phyloP scores from a whole-genome alignment of 2,888 invertebrate species.

The Synanthedon andrenaeformis region DNA sequence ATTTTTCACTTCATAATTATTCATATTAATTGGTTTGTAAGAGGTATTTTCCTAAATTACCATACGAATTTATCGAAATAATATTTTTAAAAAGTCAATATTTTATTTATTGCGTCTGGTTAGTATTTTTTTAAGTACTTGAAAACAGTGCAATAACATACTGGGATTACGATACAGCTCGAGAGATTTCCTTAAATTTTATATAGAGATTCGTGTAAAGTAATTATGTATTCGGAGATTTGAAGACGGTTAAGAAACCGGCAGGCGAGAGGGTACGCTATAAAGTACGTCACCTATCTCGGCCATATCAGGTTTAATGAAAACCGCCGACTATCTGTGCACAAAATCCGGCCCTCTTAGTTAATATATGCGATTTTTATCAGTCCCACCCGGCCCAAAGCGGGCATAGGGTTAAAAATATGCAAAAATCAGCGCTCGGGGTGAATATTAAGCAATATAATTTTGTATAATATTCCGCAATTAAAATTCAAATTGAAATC shows the following conservation, averaged over 20 bases:
- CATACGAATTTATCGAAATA: too few species aligned
- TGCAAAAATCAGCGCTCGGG: conserved; percentile 64
- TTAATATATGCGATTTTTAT: conserved; percentile 65
- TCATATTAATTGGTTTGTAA: not conserved
- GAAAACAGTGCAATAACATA: not conserved
- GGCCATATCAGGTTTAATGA: conserved; percentile 51
- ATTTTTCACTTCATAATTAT: not conserved
- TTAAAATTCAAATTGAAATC: conserved; percentile 73
- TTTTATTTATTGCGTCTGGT: too few species aligned
- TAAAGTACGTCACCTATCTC: conserved; percentile 51
- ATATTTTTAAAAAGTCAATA: too few species aligned
- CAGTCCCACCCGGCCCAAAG: conserved; percentile 23
- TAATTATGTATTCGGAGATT: conserved; percentile 9
- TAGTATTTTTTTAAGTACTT: too few species aligned
- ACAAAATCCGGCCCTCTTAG: conserved; percentile 30
- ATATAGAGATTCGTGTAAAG: not conserved
- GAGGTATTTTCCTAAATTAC: not conserved
- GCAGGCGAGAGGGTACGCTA: conserved; percentile 25
- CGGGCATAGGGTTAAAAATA: conserved; percentile 54
- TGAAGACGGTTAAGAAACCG: conserved; percentile 16
- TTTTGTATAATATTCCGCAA: conserved; percentile 69
- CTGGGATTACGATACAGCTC: too few species aligned
- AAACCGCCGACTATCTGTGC: conserved; percentile 41
- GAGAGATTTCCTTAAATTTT: too few species aligned
- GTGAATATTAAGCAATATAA: conserved; percentile 69